phyloP scores from a whole-genome alignment of 2,797 vertebrate genomes.

The Clarias fuscus region DNA sequence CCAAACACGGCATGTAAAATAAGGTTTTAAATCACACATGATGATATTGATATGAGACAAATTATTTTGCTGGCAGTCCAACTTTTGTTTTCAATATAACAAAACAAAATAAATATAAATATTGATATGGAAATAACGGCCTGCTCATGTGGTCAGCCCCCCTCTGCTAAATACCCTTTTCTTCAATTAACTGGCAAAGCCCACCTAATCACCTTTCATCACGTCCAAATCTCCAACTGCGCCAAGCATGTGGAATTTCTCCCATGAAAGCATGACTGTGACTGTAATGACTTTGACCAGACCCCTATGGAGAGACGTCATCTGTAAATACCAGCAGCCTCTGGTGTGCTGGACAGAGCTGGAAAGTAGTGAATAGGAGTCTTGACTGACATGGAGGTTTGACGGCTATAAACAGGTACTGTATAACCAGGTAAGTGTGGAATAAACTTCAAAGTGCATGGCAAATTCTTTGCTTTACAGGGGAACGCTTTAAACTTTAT shows the following conservation, averaged over 20 bases:
- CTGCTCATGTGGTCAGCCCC: background rate
- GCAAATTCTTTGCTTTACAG: background rate
- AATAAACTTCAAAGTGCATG: background rate
- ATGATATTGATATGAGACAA: too few relatives aligned
- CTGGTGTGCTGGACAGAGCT: conserved; percentile 49
- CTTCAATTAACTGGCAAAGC: conserved; percentile 57
- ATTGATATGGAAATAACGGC: conserved; percentile 1
- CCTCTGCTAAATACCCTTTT: conserved; percentile 48
- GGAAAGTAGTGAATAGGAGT: conserved; percentile 44
- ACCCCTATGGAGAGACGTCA: conserved; percentile 66
- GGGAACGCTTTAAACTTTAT: background rate
- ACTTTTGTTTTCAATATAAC: background rate
- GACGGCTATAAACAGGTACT: background rate
- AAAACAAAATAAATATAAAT: conserved; percentile 8
- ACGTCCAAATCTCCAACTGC: conserved; percentile 58
- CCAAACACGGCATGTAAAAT: background rate
- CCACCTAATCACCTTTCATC: conserved; percentile 66
- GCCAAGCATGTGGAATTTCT: conserved; percentile 61
- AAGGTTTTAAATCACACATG: background rate
- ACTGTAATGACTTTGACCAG: conserved; percentile 64
- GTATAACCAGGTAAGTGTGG: background rate
- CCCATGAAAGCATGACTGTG: conserved; percentile 67
- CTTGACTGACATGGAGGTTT: conserved; percentile 46
- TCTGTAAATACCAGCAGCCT: conserved; percentile 77
- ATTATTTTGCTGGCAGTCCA: background rate